Base-by-base conservation (phyloP, 64 coral and sea anemone genomes). In the Montipora cactus region DNA sequence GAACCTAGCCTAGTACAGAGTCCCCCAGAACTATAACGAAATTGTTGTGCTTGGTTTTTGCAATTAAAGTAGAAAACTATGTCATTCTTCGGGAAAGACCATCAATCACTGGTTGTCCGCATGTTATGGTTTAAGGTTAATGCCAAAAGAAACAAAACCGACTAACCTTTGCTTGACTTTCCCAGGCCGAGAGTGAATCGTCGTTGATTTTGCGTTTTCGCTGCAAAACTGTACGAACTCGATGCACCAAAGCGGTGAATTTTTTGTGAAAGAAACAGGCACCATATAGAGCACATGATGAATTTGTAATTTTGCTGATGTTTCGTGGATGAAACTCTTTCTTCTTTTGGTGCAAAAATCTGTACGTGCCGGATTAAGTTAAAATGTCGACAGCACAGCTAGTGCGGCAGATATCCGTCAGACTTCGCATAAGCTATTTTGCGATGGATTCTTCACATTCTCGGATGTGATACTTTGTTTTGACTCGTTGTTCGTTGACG, bases 401-500 rank as follows among this genome's bases (percentile, higher is more conserved):
- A 71, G 64, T 21, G 62, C 18, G 82, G 45, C 82, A 49, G 47
- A 86, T 86, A 86, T 86, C 55, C 14, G 2, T 66, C 82, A 86
- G 82, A 86, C 82, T 62, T 86, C 62, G 66, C 47, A 64, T 86
- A 71, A 71, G 44, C 61, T 19, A 72, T 64, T 64, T 64, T 47
- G 45, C 18, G 66, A 23, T 4, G 67, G 47, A 86, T 86, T 67
- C 61, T 86, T 71, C 15, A 72, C 8, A 86, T 86, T 50, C 45
- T 86, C 47, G 82, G 82, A 86, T 47, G 64, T 86, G 64, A 86
- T 86, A 86, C 82, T 86, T 86, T 86, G 66, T 86, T 86, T 71
- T 68, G 62, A 49, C 16, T 83, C 44, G 23, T 45, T 86, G 22
- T 23, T 44, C 11, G 7, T 18, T 23, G 28, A 46, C 19, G 20